Base-by-base conservation (phyloP, 35 echinoderm and acorn worm genomes). In the Strongylocentrotus purpuratus region DNA sequence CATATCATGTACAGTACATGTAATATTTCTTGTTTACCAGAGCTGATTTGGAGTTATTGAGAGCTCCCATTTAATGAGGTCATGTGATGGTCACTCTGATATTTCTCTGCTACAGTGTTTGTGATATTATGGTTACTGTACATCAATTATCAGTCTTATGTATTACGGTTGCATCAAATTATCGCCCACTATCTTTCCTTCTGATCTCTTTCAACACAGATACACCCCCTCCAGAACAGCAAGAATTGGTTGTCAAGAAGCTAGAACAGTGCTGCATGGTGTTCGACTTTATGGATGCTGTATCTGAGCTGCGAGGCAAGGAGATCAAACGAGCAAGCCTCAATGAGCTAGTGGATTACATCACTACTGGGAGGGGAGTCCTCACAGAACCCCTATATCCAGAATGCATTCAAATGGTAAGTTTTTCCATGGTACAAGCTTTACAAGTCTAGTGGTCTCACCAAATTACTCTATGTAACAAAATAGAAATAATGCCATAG, bases 241-340 rank as follows among this genome's bases (percentile, higher is more conserved):
- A 94, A 92, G 98, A 99, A 71, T 96, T 99, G 85, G 97, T 99
- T 88, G 96, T 96, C 90, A 99, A 99, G 98, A 99, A 99, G 97
- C 92, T 99, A 94, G 95, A 96, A 61, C 98, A 99, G 96, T 99
- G 98, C 95, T 98, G 98, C 95, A 96, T 97, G 92, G 96, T 99
- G 47, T 99, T 99, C 95, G 98, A 99, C 95, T 99, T 99, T 95
- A 99, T 99, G 98, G 98, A 99, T 71, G 97, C 98, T 85, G 98
- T 99, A 65, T 97, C 97, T 4, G 98, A 99, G 85, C 86, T 99
- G 45, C 98, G 94, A 94, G 98, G 98, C 93, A 99, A 99, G 94
- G 98, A 99, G 96, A 97, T 99, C 92, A 99, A 99, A 86, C 94
- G 98, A 95, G 98, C 97, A 50, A 99, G 96, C 96, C 95, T 99